Conservation (phyloP, 2,888 invertebrate species). For the Boloria euphrosyne region DNA sequence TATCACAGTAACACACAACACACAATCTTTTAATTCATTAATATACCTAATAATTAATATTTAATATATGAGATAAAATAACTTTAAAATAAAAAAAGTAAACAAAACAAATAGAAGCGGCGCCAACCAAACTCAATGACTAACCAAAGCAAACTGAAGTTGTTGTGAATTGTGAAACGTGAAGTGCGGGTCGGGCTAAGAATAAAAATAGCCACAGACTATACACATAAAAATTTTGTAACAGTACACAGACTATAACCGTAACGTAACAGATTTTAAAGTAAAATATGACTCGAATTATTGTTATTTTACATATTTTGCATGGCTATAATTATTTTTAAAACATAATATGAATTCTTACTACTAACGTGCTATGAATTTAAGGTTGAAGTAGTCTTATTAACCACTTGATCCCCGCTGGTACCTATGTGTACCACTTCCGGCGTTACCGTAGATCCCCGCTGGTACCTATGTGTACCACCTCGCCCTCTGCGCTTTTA, state of each 20-base stretch:
- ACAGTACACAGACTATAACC: too few species aligned
- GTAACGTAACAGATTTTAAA: too few species aligned
- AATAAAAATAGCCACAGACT: conserved; percentile 10
- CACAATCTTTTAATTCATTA: conserved; percentile 38
- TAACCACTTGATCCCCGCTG: too few species aligned
- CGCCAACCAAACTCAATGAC: conserved; percentile 42
- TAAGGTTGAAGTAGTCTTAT: too few species aligned
- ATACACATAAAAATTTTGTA: background rate
- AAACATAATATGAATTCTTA: too few species aligned
- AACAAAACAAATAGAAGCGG: conserved; percentile 46
- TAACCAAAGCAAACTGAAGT: conserved; percentile 47
- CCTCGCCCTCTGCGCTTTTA: too few species aligned
- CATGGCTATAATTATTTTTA: too few species aligned
- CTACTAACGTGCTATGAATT: too few species aligned
- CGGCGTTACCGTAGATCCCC: too few species aligned
- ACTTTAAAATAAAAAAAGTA: conserved; percentile 43
- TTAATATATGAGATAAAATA: conserved; percentile 32
- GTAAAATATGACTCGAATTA: background rate
- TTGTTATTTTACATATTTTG: too few species aligned
- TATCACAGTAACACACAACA: conserved; percentile 60
- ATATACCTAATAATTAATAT: conserved; percentile 49
- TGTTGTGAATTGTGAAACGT: conserved; percentile 2
- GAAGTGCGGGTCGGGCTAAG: background rate
- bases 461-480: too few species aligned
- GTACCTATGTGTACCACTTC: too few species aligned